Percentiles rank a stretch among this genome's conserved stretches.
Conservation (phyloP, 2,888 invertebrate genomes). For the Caenorhabditis panamensis region DNA sequence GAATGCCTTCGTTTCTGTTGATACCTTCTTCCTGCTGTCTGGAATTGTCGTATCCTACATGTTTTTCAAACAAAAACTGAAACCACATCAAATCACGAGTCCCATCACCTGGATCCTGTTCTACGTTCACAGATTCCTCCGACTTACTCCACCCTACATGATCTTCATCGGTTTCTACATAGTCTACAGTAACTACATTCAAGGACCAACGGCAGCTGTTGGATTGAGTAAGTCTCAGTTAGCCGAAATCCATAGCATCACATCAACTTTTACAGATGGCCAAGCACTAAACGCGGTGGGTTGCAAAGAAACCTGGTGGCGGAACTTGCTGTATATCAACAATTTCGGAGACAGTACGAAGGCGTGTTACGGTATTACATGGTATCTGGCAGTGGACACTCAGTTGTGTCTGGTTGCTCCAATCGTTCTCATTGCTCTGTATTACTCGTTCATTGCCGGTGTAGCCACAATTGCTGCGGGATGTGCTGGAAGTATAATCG, state of each 20-base stretch:
- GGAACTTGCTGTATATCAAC: conserved; percentile 67
- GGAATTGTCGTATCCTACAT: conserved; percentile 72
- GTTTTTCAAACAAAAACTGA: conserved; percentile 65
- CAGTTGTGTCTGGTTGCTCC: conserved; percentile 59
- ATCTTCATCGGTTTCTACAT: conserved; percentile 61
- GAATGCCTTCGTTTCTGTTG: conserved; percentile 71
- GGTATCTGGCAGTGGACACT: conserved; percentile 64
- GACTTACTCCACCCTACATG: conserved; percentile 62
- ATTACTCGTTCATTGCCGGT: conserved; percentile 39
- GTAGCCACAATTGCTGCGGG: conserved; percentile 6
- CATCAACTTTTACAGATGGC: conserved; percentile 17
- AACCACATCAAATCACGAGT: conserved; percentile 17
- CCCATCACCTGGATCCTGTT: conserved; percentile 58
- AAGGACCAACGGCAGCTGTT: conserved; percentile 45
- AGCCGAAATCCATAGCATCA: not conserved
- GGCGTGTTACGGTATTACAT: conserved; percentile 61
- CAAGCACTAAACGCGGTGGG: conserved; percentile 20
- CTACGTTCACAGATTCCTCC: conserved; percentile 61
- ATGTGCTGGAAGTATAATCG: conserved; percentile 44
- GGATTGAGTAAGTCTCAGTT: conserved; percentile 28
- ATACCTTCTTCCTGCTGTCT: conserved; percentile 74
- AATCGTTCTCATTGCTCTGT: conserved; percentile 48
- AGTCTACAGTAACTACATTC: conserved; percentile 45
- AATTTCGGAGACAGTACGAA: conserved; percentile 56
- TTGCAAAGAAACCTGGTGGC: conserved; percentile 62